Base-by-base conservation (phyloP, 1,140 invertebrate species). In the Myzus persicae region DNA sequence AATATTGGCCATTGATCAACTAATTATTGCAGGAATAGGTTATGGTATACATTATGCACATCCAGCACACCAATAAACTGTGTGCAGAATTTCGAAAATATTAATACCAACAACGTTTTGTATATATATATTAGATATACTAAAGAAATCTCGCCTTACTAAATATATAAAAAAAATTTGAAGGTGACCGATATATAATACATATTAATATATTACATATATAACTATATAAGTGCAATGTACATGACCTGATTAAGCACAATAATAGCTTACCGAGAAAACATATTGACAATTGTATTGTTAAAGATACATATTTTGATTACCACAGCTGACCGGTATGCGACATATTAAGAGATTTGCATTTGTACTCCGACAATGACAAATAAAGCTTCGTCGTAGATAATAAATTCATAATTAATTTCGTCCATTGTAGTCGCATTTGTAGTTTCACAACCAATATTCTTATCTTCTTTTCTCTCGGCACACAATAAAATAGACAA, bases 321-420 rank as follows among this genome's bases (percentile, higher is more conserved):
- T 76, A 76, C n/a, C 59, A 76, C 59, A 26, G n/a, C 24, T 90
- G 89, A 67, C 38, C 54, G 38, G 9, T 67, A 42, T 48, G 6
- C 48, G 46, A 51, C 24, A 46, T 38, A 54, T 26, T 38, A 38
- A 89, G 51, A 90, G 89, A 90, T 90, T 90, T 90, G 89, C 51
- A 90, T 90, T 90, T 42, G 11, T 90, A 90, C 36, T 24, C 48
- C 46, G 51, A 90, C 89, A 42, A 67, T 67, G 89, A 59, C 36
- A 59, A 90, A 90, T 67, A 90, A 89, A 89, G 1, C 48, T 36
- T 54, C 88, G 9, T 54, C 31, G 31, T 76, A n/a, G 59, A 89
- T 54, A 54, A 89, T 51, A 89, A 89, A 89, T 89, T 51, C 46
- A 54, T 89, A 51, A 90, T 90, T 67, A 59, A 67, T 90, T 90